These are phyloP conservation scores for Gavialis gangeticus DNA, from an alignment of 2,113 vertebrate species.

Conservation along the genomic window DNA sequence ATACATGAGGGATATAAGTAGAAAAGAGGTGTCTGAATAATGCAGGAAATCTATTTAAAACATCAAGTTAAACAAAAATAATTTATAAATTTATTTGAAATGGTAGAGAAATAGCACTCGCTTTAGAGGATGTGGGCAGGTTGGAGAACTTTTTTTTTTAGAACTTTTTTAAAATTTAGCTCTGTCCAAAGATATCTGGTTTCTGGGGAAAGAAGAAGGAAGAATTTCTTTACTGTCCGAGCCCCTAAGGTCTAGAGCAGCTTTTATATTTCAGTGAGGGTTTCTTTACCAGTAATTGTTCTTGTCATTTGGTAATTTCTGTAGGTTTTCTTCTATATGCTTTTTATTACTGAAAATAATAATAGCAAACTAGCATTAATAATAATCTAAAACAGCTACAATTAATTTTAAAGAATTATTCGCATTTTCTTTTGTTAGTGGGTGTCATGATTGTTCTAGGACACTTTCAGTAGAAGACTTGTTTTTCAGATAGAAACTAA, in stretches of 20 bases:
- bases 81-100: background rate
- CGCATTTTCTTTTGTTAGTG: background rate
- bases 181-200: background rate
- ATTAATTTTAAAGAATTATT: background rate
- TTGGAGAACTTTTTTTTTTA: background rate
- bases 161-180: background rate
- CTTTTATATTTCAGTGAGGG: no score
- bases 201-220: background rate
- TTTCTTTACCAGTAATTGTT: background rate
- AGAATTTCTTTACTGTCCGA: no score
- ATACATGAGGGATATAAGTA: background rate
- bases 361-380: no score
- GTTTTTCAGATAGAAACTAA: background rate
- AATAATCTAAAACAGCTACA: background rate
- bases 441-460: background rate
- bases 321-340: background rate
- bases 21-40: background rate
- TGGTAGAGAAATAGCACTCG: background rate
- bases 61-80: background rate
- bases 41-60: background rate
- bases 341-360: background rate
- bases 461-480: background rate
- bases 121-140: accelerated
- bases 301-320: background rate
- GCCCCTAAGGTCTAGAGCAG: no score